phyloP scores from a whole-genome alignment of 1,140 invertebrate species.

The Parapsyche elsis region DNA sequence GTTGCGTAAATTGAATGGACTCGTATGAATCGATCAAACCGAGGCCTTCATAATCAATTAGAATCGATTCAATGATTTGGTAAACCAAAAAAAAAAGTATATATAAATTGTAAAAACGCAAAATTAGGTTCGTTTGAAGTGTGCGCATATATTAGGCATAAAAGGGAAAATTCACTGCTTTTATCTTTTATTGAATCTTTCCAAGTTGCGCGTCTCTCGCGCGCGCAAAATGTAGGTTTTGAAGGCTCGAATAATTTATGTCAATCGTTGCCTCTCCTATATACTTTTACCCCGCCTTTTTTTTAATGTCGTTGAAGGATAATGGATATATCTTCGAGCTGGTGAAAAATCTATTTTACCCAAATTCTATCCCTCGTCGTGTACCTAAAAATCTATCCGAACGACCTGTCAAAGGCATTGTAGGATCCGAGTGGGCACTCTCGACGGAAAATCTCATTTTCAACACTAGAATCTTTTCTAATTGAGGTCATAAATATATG shows the following conservation, averaged over 20 bases:
- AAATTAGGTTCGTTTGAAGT: slow-evolving; percentile 17
- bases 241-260: slow-evolving; percentile 23
- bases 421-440: not conserved
- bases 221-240: not conserved
- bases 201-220: not conserved
- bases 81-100: no score
- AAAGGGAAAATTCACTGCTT: slow-evolving; percentile 4
- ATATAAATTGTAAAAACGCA: not conserved
- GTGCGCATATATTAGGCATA: not conserved
- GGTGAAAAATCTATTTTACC: slow-evolving; percentile 18
- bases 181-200: slow-evolving; percentile 21
- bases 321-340: slow-evolving; percentile 10
- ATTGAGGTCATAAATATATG: no score
- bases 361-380: not conserved
- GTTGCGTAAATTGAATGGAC: no score
- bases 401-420: slow-evolving; percentile 35
- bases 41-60: no score
- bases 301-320: slow-evolving; percentile 14
- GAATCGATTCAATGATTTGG: no score
- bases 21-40: no score
- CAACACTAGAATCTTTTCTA: not conserved
- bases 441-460: slow-evolving; percentile 19
- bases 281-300: not conserved
- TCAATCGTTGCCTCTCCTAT: slow-evolving; percentile 15
- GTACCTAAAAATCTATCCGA: no score